Evolutionary conservation across 2,113 vertebrate species (phyloP).

Genomic region (Varanus salvator): DNA sequence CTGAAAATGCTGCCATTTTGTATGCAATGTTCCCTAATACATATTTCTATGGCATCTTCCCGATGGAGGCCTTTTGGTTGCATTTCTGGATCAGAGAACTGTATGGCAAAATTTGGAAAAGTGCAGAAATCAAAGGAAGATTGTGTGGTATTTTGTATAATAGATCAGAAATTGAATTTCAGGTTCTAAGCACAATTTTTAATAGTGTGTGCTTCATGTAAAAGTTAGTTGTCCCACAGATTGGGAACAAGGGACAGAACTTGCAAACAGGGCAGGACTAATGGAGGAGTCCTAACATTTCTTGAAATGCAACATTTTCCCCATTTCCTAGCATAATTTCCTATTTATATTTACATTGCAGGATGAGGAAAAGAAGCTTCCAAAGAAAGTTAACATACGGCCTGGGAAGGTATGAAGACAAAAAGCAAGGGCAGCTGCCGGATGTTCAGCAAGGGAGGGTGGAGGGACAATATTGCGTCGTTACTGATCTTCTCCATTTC

Average conservation of each 20-base stretch:
- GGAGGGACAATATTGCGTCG: accelerated
- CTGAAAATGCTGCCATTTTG: no score
- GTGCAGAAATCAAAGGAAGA: no score
- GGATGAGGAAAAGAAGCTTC: conserved; percentile 81
- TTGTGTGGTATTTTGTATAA: no score
- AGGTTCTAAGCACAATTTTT: no score
- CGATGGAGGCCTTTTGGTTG: no score
- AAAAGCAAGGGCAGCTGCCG: accelerated
- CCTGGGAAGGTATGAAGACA: conserved; percentile 89
- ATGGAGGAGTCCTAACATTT: not conserved
- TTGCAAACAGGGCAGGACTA: not conserved
- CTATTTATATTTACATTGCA: conserved; percentile 27
- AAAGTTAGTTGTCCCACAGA: not conserved
- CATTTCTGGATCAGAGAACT: no score
- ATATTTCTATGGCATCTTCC: no score
- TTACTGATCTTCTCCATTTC: not conserved
- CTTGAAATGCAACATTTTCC: not conserved
- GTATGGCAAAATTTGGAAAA: no score
- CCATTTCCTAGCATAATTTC: accelerated
- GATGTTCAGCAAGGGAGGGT: not conserved
- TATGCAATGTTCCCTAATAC: no score
- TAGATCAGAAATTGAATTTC: no score
- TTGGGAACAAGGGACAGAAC: not conserved
- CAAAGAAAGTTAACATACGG: conserved; percentile 87
- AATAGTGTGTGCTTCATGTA: no score